phyloP scores from a whole-genome alignment of 1,140 invertebrate species.

The Brachionus koreanus region DNA sequence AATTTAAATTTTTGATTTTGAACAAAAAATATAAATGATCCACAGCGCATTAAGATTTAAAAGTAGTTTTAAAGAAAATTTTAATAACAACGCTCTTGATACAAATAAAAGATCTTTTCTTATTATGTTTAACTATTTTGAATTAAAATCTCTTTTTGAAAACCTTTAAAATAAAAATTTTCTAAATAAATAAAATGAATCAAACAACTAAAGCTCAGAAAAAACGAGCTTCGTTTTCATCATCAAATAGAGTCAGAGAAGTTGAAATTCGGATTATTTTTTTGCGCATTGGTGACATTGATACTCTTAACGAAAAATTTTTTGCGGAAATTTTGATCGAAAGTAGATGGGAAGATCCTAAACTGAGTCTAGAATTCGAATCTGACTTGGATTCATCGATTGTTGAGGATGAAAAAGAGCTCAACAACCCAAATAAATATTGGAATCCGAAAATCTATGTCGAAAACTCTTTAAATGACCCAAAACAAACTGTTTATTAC shows the following conservation, averaged over 20 bases:
- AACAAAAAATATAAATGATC: not conserved
- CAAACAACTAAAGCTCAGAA: not conserved
- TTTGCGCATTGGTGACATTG: constrained; percentile 46
- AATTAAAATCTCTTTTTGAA: not conserved
- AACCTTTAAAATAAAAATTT: not conserved
- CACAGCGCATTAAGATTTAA: not conserved
- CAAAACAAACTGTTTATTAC: constrained; percentile 12
- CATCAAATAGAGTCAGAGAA: not conserved
- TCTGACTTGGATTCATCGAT: not conserved
- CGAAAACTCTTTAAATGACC: constrained; percentile 44
- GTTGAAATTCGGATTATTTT: constrained; percentile 40
- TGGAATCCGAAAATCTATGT: constrained; percentile 45
- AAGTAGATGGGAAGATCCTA: constrained; percentile 44
- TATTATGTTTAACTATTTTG: not conserved
- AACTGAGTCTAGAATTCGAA: not conserved
- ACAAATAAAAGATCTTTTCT: not conserved
- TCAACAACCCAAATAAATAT: not conserved
- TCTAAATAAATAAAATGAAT: not conserved
- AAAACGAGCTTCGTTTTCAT: not conserved
- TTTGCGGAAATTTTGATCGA: constrained; percentile 46
- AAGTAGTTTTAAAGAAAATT: not conserved
- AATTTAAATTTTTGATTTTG: not conserved
- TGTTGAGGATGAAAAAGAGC: not conserved
- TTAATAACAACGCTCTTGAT: not conserved
- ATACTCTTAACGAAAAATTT: constrained; percentile 47